Evolutionary conservation across 2,797 vertebrate genomes (phyloP), one percentile per base, ranked within the genome.

Genomic region (Nyctibius grandis): DNA sequence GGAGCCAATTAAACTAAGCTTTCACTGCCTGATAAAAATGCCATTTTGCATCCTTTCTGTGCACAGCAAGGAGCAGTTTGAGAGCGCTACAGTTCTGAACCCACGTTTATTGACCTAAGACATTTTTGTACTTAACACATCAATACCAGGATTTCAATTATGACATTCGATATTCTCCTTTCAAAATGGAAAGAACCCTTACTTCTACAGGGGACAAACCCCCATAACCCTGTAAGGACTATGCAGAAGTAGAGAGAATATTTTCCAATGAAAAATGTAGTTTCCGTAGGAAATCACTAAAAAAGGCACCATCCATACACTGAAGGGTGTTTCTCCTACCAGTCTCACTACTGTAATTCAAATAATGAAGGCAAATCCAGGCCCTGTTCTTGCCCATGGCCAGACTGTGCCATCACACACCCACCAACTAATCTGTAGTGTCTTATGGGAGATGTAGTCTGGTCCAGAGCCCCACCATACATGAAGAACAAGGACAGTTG

Each of bases 1-100:
- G 81, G 53, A 94, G 92, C 94, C 94, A 96, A 96, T 97, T 96
- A 97, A 96, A 91, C 53, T 15, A 78, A 92, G 87, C 95, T 95
- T 96, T 94, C 95, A 88, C 92, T 86, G 87, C 61, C 87, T 94
- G 95, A 94, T 96, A 96, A 93, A 93, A 95, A 94, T 65, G 86
- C 87, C 93, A 92, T 85, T 91, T 94, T 2, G 1, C 53, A 85
- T 76, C 82, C 57, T 86, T 81, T 79, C 91, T 59, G 69, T 29
- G n/a, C 79, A n/a, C 77, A 84, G 88, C 82, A 54, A 91, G 76
- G 59, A 93, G 36, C n/a, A 73, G 65, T 75, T 36, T 75, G 86
- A 70, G 65, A 21, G 45, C 2, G 8, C 36, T 84, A 63, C 26
- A 73, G 31, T 78, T 80, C 84, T 68, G 59, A 91, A 73, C 63